These are phyloP conservation scores for Beroe forskalii DNA, from an alignment of 37 sponge, comb jelly and placozoan species.

Conservation along the genomic window DNA sequence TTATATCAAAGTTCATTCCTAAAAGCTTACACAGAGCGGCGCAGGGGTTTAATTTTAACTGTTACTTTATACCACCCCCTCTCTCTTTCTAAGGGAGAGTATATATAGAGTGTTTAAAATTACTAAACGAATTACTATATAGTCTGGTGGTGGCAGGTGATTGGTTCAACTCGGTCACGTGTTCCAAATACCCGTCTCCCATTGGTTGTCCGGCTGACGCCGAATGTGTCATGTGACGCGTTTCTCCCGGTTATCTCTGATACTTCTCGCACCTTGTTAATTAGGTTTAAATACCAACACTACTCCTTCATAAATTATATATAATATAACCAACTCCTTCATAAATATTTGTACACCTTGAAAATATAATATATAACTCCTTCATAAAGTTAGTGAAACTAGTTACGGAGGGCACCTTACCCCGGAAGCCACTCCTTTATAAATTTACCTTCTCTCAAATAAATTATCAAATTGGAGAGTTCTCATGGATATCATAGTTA, in stretches of 20 bases:
- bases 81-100: neutral
- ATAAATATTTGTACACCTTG: too few species aligned
- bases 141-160: neutral
- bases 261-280: conserved; percentile 46
- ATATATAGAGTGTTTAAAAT: conserved; percentile 53
- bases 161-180: neutral
- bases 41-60: conserved; percentile 39
- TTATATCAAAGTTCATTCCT: neutral
- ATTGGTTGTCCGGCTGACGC: neutral
- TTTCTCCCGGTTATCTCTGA: conserved; percentile 51
- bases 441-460: too few species aligned
- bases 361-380: too few species aligned
- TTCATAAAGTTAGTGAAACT: too few species aligned
- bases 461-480: too few species aligned
- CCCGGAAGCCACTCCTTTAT: too few species aligned
- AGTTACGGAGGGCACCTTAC: too few species aligned
- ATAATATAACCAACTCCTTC: conserved; percentile 38
- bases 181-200: neutral
- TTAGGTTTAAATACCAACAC: conserved; percentile 50
- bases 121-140: conserved; percentile 64
- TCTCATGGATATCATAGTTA: too few species aligned
- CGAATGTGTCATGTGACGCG: too few species aligned
- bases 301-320: conserved; percentile 52
- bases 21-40: neutral
- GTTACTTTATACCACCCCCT: conserved; percentile 29